Conservation (phyloP, 1,140 invertebrate genomes). For the Halotydeus destructor region DNA sequence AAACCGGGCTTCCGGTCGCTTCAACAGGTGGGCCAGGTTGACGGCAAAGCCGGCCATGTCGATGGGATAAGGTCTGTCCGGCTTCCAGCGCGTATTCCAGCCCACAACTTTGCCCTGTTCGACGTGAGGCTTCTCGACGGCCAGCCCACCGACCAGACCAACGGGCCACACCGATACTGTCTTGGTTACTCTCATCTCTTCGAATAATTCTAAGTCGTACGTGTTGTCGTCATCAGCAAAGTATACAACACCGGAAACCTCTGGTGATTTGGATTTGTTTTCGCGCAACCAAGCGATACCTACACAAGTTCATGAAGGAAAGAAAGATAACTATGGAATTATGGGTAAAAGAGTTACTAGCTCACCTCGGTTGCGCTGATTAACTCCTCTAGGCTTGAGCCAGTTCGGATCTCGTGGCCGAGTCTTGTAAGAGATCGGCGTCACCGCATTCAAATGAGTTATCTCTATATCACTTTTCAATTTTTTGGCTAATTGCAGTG, state of each 20-base stretch:
- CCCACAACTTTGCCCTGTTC: conserved; percentile 45
- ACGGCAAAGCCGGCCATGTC: conserved; percentile 98
- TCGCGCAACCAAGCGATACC: conserved; percentile 69
- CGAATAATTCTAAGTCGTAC: conserved; percentile 67
- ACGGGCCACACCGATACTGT: conserved; percentile 94
- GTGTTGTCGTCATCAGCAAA: conserved; percentile 99
- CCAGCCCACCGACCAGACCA: conserved; percentile 70
- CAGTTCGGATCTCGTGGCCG: conserved; percentile 50
- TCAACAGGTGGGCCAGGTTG: conserved; percentile 53
- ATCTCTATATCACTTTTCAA: not conserved
- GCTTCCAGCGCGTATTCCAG: conserved; percentile 52
- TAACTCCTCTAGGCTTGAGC: conserved; percentile 62
- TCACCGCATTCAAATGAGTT: conserved; percentile 54
- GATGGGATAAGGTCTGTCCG: conserved; percentile 72
- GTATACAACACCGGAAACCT: conserved; percentile 78
- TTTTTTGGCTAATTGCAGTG: conserved; percentile 35
- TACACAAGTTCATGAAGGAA: no score
- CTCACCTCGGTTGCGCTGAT: no score
- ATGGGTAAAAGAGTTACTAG: no score
- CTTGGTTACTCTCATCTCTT: conserved; percentile 63
- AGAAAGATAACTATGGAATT: no score
- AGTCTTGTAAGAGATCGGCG: conserved; percentile 44
- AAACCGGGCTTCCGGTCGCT: conserved; percentile 54
- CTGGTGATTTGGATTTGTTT: conserved; percentile 33
- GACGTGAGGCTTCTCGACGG: conserved; percentile 51